Conservation (phyloP, 2,113 vertebrate genomes). For the Sigmodon hispidus region DNA sequence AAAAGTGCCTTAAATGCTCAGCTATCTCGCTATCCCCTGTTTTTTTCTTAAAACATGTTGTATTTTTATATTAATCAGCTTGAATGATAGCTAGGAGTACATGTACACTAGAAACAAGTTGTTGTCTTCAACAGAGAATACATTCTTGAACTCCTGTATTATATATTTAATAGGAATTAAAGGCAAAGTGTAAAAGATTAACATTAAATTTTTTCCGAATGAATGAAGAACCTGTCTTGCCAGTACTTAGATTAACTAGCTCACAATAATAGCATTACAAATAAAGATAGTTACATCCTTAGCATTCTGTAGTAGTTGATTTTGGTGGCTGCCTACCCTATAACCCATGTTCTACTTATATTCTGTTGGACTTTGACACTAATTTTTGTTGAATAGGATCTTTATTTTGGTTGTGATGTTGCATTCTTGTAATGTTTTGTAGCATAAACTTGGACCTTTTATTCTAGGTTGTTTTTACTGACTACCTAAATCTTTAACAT, state of each 20-base stretch:
- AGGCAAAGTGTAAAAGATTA: conserved; percentile 36
- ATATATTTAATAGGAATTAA: not conserved
- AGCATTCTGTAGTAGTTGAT: not conserved
- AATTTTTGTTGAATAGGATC: conserved; percentile 7
- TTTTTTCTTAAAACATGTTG: not conserved
- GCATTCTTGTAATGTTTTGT: conserved; percentile 24
- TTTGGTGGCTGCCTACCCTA: not conserved
- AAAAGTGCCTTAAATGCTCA: not conserved
- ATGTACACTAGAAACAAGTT: conserved; percentile 1
- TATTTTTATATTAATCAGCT: not conserved
- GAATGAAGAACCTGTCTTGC: conserved; percentile 6
- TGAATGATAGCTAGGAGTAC: not conserved
- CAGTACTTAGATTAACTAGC: not conserved
- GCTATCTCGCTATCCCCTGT: not conserved
- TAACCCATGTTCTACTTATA: conserved; percentile 25
- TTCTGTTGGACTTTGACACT: not conserved
- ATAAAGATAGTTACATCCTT: conserved; percentile 18
- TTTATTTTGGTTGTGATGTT: not conserved
- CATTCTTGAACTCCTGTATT: conserved; percentile 35
- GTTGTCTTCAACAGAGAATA: not conserved
- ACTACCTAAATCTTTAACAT: conserved; percentile 14
- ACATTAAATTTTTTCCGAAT: not conserved
- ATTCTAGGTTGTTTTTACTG: conserved; percentile 31
- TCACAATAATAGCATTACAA: conserved; percentile 17
- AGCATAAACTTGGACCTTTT: conserved; percentile 4